A percentile compares a stretch with the other conserved stretches of the same genome.
phyloP scores from a whole-genome alignment of 2,797 vertebrate species.

The Glyptemys insculpta region DNA sequence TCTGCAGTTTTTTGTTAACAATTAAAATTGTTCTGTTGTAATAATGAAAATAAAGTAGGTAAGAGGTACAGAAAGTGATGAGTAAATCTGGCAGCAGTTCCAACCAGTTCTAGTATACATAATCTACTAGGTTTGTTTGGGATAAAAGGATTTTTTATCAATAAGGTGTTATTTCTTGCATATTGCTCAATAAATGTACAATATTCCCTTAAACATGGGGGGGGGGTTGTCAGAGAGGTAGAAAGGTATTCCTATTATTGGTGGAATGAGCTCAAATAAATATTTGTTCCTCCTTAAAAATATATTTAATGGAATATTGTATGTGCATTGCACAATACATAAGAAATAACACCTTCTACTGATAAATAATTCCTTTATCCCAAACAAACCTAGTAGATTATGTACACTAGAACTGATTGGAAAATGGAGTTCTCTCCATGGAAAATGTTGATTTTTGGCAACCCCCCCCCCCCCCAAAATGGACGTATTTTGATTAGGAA shows the following conservation, averaged over 20 bases:
- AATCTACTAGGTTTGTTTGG: not conserved
- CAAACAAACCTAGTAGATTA: not conserved
- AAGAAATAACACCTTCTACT: not conserved
- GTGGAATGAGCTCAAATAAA: not conserved
- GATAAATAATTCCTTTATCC: not conserved
- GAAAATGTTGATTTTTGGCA: not conserved
- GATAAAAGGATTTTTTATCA: not conserved
- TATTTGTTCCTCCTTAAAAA: not conserved
- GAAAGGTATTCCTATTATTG: not conserved
- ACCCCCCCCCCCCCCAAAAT: not conserved
- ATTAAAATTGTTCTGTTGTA: not conserved
- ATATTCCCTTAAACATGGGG: too few species aligned
- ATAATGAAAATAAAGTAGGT: not conserved
- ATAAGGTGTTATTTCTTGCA: not conserved
- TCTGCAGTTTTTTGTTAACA: not conserved
- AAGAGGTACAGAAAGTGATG: not conserved
- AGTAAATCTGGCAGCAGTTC: not conserved
- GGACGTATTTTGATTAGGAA: not conserved
- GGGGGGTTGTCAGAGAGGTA: not conserved
- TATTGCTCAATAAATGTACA: not conserved
- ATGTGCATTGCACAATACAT: not conserved
- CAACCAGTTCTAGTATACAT: not conserved
- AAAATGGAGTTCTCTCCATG: not conserved
- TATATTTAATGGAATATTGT: rapidly evolving
- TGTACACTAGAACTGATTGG: not conserved